Base-by-base conservation (phyloP, 2,888 invertebrate species). In the Malachius bipustulatus region DNA sequence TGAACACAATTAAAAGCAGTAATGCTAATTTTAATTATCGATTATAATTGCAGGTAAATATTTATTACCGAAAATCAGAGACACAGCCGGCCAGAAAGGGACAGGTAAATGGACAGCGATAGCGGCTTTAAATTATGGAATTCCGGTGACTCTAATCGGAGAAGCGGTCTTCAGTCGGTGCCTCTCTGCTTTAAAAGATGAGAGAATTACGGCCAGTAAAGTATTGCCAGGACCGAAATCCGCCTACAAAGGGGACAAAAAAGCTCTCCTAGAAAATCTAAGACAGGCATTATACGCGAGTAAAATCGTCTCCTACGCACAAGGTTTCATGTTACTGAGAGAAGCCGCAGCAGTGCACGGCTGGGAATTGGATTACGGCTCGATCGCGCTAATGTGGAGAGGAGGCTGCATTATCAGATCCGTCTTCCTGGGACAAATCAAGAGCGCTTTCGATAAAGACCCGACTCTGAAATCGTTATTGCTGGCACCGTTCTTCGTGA, bases 41-140 rank as follows among this genome's bases (percentile, higher is more conserved):
- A n/a, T n/a, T n/a, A n/a, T n/a, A n/a, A n/a, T 44, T 49, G 16
- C 43, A 77, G 77, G 76, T 24, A 65, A 77, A 39, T 77, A 77
- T 51, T 65, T 97, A 30, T 65, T 98, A 41, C 88, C 90, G 24
- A 83, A 93, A 61, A 99, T 98, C 47, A 73, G 83, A 4, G 98
- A 99, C 60, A 77, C 89, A 0, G 98, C 98, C 3, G 97, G 97
- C 0, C 88, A 96, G 67, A 98, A 98, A 63, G 98, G 98, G 33
- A 98, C 98, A 0, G 98, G 98, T 36, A 98, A 98, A 62, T 99
- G 98, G 98, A 99, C 98, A 0, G 96, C 91, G 0, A 89, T 97
- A 48, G 77, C 93, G 2, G 91, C 96, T 0, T 66, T 98, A 14
- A 93, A 98, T 52, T 93, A 89, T 53, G 97, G 96, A 4, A 79